These are phyloP conservation scores for Trimorus sp. DNA, from an alignment of 2,888 invertebrate species.

Conservation along the genomic window DNA sequence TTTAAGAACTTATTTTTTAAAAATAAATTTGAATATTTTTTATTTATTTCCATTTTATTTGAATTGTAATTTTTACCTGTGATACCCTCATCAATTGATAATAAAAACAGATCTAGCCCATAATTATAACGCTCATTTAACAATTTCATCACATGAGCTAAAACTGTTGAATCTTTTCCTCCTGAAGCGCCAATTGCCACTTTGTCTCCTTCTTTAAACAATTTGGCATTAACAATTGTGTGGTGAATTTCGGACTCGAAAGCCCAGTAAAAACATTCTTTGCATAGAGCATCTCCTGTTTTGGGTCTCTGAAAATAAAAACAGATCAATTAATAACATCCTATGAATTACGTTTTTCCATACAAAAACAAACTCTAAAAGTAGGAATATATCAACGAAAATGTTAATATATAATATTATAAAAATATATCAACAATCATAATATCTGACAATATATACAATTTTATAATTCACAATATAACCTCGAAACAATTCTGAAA, in stretches of 20 bases:
- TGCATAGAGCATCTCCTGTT: slow-evolving; percentile 95
- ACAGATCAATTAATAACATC: not conserved
- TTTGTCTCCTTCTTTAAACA: slow-evolving; percentile 92
- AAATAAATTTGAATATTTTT: too few species aligned
- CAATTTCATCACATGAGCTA: slow-evolving; percentile 95
- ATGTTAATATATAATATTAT: too few species aligned
- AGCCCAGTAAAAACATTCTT: slow-evolving; percentile 95
- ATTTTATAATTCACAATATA: too few species aligned
- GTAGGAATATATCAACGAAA: too few species aligned
- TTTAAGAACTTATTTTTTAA: too few species aligned
- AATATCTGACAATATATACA: too few species aligned
- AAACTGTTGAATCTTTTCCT: slow-evolving; percentile 98
- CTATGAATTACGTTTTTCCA: not conserved
- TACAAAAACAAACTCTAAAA: too few species aligned
- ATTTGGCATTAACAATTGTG: slow-evolving; percentile 90
- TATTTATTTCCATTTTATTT: too few species aligned
- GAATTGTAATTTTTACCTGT: slow-evolving; percentile 83
- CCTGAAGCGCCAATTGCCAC: slow-evolving; percentile 97
- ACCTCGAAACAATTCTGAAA: too few species aligned
- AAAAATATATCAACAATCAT: too few species aligned
- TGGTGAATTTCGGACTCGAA: slow-evolving; percentile 98
- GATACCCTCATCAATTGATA: slow-evolving; percentile 99
- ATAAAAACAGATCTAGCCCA: slow-evolving; percentile 92
- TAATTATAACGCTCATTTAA: slow-evolving; percentile 96
- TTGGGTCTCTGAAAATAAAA: slow-evolving; percentile 88